Base-by-base conservation (phyloP, 1,140 invertebrate genomes). In the Apis laboriosa region DNA sequence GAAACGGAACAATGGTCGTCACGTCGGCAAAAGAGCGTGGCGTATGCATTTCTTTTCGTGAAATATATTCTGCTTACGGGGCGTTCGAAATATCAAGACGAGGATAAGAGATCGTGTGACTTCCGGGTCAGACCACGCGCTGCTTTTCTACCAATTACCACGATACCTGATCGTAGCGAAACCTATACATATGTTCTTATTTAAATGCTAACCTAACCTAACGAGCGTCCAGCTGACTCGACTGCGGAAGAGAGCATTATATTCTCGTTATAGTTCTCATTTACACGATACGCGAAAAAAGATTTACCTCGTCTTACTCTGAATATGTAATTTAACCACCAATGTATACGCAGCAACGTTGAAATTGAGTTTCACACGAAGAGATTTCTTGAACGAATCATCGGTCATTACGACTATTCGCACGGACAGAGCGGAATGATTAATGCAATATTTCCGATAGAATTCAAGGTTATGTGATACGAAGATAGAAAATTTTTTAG, bases 1-100 rank as follows among this genome's bases (percentile, higher is more conserved):
- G 53, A 49, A 84, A 83, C 66, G 72, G 81, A 81, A 87, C 82
- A 87, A 87, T 84, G 74, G 53, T 28, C 51, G 66, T 60, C 68
- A 75, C 55, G 58, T 78, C 34, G 70, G n/a, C 63, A 56, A 79
- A 82, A 55, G 63, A 66, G 77, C 80, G 51, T 49, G 28, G 34
- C 64, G 19, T 67, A 19, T 51, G 66, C 66, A 51, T 51, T 68
- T 66, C 60, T 64, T 82, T 28, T 3, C 60, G 43, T 12, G 34
- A 53, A 56, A 51, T 64, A 66, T 68, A 77, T 76, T 68, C 55
- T 13, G 72, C 58, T 61, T 28, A 49, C 58, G 43, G 66, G 28
- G 5, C 68, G 51, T 79, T 85, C 75, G 75, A 66, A 61, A 84
- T 87, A 60, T 60, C 73, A 61, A 43, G n/a, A 15, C 19, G n/a